A percentile compares a stretch with the other conserved stretches of the same genome.
Conservation (phyloP, 2,113 vertebrate species). For the Protobothrops flavoviridis region DNA sequence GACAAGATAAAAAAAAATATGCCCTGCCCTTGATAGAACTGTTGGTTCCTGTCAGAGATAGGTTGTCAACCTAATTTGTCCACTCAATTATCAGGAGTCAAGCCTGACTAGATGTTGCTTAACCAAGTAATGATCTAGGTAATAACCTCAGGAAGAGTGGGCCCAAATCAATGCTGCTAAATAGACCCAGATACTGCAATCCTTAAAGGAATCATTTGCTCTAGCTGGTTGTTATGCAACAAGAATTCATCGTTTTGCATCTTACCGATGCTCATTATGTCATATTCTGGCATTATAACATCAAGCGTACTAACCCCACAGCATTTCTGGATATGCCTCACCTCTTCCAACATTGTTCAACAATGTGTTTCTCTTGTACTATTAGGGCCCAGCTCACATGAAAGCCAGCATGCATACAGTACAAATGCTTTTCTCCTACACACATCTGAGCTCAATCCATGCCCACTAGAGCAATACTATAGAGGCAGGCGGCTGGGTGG, state of each 20-base stretch:
- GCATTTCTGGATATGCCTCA: background rate
- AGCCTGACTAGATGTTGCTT: background rate
- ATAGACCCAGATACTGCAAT: background rate
- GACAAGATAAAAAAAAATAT: background rate
- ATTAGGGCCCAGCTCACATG: background rate
- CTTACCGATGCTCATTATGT: background rate
- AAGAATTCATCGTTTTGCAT: background rate
- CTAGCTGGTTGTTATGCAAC: background rate
- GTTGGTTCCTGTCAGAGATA: background rate
- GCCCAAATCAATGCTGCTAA: background rate
- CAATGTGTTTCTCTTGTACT: background rate
- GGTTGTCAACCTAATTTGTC: background rate
- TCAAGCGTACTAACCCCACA: background rate
- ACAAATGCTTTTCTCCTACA: background rate
- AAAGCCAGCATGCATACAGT: background rate
- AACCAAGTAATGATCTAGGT: background rate
- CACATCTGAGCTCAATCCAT: background rate
- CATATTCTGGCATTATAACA: background rate
- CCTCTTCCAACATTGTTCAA: background rate
- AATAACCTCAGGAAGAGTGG: background rate
- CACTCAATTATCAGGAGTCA: background rate
- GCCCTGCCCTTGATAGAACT: background rate
- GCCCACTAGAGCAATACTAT: background rate
- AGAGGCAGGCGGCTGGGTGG: background rate
- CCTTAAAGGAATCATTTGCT: background rate